Conservation (phyloP, 1,140 invertebrate species). For the Hesperophylax magnus region DNA sequence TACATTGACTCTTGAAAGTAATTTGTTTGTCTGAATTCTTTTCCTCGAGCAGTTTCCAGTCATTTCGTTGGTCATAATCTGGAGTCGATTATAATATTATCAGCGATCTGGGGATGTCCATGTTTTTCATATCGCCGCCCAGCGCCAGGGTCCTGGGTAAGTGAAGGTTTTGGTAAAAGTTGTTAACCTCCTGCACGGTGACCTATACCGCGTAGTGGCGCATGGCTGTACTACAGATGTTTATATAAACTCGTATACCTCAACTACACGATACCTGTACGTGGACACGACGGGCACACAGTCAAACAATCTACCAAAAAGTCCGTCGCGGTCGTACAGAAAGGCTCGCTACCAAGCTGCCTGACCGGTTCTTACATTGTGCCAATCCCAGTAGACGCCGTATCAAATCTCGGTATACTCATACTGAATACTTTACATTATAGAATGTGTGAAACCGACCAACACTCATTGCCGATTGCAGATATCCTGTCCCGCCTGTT, state of each 20-base stretch:
- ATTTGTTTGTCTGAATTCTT: too few relatives aligned
- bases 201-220: constrained; percentile 1
- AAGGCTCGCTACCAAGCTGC: too few relatives aligned
- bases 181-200: constrained; percentile 23
- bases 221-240: neutral
- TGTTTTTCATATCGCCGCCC: neutral
- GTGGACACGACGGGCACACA: neutral
- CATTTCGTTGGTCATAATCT: neutral
- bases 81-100: neutral
- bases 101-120: neutral
- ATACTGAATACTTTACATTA: too few relatives aligned
- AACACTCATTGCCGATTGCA: too few relatives aligned
- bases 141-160: neutral
- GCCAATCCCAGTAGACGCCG: too few relatives aligned
- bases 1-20: too few relatives aligned
- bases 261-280: neutral
- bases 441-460: too few relatives aligned
- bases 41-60: neutral
- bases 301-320: neutral
- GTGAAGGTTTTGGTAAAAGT: constrained; percentile 10
- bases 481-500: too few relatives aligned
- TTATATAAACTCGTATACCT: neutral
- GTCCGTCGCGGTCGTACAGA: too few relatives aligned
- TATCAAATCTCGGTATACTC: too few relatives aligned
- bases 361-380: neutral